phyloP scores from a whole-genome alignment of 2,797 vertebrate genomes.

The Cirrhinus molitorella region DNA sequence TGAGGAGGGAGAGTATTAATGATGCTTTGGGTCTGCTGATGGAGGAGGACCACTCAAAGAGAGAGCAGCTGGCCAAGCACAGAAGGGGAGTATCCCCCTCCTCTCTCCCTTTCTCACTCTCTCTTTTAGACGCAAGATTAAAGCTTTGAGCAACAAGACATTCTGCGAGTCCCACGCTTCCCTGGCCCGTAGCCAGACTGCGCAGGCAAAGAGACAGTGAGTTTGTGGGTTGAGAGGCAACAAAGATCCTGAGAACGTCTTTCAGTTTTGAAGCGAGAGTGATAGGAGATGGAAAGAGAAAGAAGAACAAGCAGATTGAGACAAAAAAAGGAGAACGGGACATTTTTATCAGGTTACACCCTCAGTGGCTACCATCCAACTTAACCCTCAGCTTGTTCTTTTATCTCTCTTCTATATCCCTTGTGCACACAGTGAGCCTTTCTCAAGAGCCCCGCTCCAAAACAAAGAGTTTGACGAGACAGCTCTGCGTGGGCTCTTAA shows the following conservation, averaged over 20 bases:
- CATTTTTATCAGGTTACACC: conserved; percentile 45
- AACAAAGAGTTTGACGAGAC: conserved; percentile 41
- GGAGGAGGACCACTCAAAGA: conserved; percentile 19
- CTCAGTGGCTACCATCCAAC: conserved; percentile 28
- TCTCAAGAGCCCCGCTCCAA: conserved; percentile 35
- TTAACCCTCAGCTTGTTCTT: conserved; percentile 27
- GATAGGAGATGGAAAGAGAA: conserved; percentile 10
- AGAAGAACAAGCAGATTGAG: not conserved
- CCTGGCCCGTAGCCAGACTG: conserved; percentile 35
- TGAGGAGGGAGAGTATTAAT: conserved; percentile 1
- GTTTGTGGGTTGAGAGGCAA: not conserved
- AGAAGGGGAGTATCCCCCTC: conserved; percentile 25
- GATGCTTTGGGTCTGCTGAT: not conserved
- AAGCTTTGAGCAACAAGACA: conserved; percentile 52
- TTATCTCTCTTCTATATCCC: conserved; percentile 24
- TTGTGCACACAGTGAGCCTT: conserved; percentile 19
- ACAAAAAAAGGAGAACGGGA: conserved; percentile 22
- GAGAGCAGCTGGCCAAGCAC: conserved; percentile 29
- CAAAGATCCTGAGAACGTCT: conserved; percentile 45
- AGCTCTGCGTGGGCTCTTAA: conserved; percentile 46
- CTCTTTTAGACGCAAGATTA: conserved; percentile 43
- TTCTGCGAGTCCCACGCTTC: conserved; percentile 58
- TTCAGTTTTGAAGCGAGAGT: conserved; percentile 26
- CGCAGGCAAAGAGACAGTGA: conserved; percentile 34
- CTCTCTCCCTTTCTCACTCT: conserved; percentile 19